A percentile compares a stretch with the other conserved stretches of the same genome.
Conservation (phyloP, 2,797 vertebrate genomes). For the Myotis pilosus region DNA sequence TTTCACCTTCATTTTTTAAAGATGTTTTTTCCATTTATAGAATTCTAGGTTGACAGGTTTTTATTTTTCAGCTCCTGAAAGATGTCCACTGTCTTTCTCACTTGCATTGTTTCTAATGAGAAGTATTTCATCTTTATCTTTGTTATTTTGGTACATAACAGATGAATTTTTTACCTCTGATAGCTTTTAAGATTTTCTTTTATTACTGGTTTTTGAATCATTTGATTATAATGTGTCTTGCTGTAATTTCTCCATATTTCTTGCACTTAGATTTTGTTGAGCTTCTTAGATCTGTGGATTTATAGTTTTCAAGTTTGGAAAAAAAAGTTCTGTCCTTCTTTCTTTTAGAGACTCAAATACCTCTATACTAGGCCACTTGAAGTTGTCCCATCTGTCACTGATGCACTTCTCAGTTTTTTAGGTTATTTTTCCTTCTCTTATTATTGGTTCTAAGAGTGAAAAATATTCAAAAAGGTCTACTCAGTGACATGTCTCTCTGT, state of each 20-base stretch:
- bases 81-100: background rate
- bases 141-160: background rate
- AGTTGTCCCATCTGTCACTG: background rate
- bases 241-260: background rate
- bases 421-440: conserved; percentile 17
- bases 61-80: background rate
- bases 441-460: conserved; percentile 23
- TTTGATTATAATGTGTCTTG: background rate
- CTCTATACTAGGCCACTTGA: background rate
- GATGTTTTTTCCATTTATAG: background rate
- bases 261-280: too few species aligned
- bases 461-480: background rate
- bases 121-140: background rate
- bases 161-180: background rate
- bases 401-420: background rate
- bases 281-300: background rate
- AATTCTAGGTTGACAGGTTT: background rate
- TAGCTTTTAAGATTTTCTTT: conserved; percentile 28
- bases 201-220: conserved; percentile 29
- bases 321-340: background rate
- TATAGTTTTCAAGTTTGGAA: conserved; percentile 17
- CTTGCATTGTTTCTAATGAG: background rate
- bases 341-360: background rate
- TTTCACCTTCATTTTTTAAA: background rate
- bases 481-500: background rate